These are phyloP conservation scores for Strix uralensis DNA, from an alignment of 2,113 vertebrate species.

Conservation along the genomic window DNA sequence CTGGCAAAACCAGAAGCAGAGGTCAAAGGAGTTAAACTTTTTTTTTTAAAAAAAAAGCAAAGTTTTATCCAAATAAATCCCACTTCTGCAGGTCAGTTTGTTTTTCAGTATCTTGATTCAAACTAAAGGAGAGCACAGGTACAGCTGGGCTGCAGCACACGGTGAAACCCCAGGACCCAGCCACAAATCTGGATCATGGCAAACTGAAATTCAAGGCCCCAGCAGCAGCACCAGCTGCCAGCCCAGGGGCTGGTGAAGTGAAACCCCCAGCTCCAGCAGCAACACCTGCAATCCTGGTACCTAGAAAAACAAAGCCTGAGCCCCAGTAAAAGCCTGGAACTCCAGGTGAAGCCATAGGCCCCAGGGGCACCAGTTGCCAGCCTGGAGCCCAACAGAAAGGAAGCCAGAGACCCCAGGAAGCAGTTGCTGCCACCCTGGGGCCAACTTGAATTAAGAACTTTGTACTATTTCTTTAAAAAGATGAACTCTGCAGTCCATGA, in stretches of 20 bases:
- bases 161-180: slow-evolving; percentile 39
- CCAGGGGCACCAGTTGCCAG: slow-evolving; percentile 30
- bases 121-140: slow-evolving; percentile 49
- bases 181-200: slow-evolving; percentile 16
- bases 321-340: slow-evolving; percentile 24
- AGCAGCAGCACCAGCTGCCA: slow-evolving; percentile 41
- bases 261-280: slow-evolving; percentile 46
- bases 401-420: not conserved
- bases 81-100: slow-evolving; percentile 28
- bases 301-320: slow-evolving; percentile 32
- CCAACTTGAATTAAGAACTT: slow-evolving; percentile 38
- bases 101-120: slow-evolving; percentile 54
- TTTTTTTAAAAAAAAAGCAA: not conserved
- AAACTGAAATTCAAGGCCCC: slow-evolving; percentile 46
- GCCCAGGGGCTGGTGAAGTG: not conserved
- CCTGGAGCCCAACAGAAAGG: slow-evolving; percentile 39
- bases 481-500: slow-evolving; percentile 67
- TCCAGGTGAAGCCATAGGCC: slow-evolving; percentile 10
- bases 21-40: slow-evolving; percentile 26
- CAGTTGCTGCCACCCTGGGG: not conserved
- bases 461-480: slow-evolving; percentile 62
- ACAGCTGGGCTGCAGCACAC: slow-evolving; percentile 25
- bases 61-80: slow-evolving; percentile 30
- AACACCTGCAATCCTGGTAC: slow-evolving; percentile 32
- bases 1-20: slow-evolving; percentile 43